Evolutionary conservation across 1,140 invertebrate species (phyloP).

Genomic region (Leucophenga varia): DNA sequence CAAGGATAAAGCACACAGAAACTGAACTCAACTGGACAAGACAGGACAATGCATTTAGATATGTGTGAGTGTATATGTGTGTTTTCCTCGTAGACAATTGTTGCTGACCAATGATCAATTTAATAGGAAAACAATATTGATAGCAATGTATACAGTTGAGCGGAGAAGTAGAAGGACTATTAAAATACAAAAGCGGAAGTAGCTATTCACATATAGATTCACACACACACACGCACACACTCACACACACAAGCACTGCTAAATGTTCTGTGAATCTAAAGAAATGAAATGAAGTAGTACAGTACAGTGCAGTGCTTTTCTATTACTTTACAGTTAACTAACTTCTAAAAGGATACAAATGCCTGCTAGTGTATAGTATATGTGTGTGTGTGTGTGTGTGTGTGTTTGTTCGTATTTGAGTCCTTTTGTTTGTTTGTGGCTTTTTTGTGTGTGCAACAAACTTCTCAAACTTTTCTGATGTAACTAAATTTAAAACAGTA

Average conservation of each 20-base stretch:
- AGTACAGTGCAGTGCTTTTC: too few relatives aligned
- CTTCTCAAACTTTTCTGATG: too few relatives aligned
- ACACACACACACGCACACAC: background rate
- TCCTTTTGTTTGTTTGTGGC: conserved; percentile 16
- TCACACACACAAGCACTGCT: conserved; percentile 15
- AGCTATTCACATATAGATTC: conserved; percentile 4
- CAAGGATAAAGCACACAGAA: conserved; percentile 20
- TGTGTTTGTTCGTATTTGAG: conserved; percentile 6
- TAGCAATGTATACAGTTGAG: conserved; percentile 21
- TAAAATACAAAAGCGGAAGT: background rate
- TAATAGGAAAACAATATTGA: conserved; percentile 56
- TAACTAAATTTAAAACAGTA: too few relatives aligned
- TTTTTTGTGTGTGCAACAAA: too few relatives aligned
- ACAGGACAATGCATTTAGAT: conserved; percentile 1
- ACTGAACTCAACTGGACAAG: background rate
- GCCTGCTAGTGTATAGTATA: conserved; percentile 11
- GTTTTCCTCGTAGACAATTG: conserved; percentile 33
- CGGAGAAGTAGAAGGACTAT: background rate
- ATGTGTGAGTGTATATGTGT: conserved; percentile 7
- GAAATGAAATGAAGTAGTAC: too few relatives aligned
- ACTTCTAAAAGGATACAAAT: too few relatives aligned
- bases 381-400: conserved; percentile 2
- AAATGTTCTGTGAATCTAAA: too few relatives aligned
- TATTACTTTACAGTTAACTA: too few relatives aligned
- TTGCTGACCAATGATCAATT: conserved; percentile 55